Base-by-base conservation (phyloP, 1,140 invertebrate species). In the Drosophila kikkawai region DNA sequence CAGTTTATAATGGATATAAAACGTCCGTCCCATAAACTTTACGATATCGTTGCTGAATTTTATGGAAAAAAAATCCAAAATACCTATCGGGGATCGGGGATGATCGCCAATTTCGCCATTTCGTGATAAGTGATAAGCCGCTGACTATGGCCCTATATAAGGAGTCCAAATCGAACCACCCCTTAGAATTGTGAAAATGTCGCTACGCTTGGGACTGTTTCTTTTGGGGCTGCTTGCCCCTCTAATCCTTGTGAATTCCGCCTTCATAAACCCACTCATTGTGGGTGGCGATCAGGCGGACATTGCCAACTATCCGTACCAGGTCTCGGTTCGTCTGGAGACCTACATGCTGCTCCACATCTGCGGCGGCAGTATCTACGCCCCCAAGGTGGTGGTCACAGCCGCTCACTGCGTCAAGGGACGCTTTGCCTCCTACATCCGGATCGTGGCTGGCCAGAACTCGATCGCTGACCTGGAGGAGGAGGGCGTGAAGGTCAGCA, bases 331-430 rank as follows among this genome's bases (percentile, higher is more conserved):
- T 39, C 85, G 84, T 15, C 64, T 88, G 55, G 85, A 88, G 51
- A 81, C 84, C 15, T 88, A 88, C 39, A 90, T 88, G 80, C 32
- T 88, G 45, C 78, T 88, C 8, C 84, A 88, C 37, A 88, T 88
- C 34, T 88, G 84, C 45, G 84, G 84, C 1, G 84, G 84, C 13
- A 75, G 84, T 36, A 86, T 95, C n/a, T 94, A 95, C 47, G 93
- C 93, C 2, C 92, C 93, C 1, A 83, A 88, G 3, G 93, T 94
- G 12, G 93, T 95, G 12, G 32, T 95, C 2, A 95, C 95, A 0
- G 95, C 95, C 2, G 95, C 94, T 1, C 95, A 95, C 70, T 95
- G 95, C 56, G 77, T 92, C 42, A 92, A 92, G 29, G 90, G 91
- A 59, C 76, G 90, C 11, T 91, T 61, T 32, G 90, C 90, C 15